phyloP scores from a whole-genome alignment of 2,888 invertebrate species.

The Hedya salicella region DNA sequence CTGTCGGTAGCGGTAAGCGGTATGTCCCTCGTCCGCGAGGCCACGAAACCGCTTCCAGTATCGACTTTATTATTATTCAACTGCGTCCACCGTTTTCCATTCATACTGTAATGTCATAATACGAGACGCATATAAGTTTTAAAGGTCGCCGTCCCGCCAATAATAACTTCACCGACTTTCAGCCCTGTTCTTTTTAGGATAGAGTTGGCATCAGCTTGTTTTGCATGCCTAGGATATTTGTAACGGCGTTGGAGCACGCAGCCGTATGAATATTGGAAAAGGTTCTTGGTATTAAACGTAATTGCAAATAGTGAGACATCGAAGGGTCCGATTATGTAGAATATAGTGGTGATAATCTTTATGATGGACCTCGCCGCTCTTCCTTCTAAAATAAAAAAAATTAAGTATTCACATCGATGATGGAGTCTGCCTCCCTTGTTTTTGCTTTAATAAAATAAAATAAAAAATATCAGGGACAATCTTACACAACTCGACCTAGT shows the following conservation, averaged over 20 bases:
- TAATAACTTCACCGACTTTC: background rate
- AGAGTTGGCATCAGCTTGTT: background rate
- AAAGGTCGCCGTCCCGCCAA: constrained; percentile 29
- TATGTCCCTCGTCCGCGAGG: too few species aligned
- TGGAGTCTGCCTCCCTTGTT: too few species aligned
- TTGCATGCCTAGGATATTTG: background rate
- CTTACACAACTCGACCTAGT: too few species aligned
- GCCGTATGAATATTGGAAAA: constrained; percentile 32
- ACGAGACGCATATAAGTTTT: constrained; percentile 31
- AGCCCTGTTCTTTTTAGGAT: background rate
- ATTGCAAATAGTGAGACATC: constrained; percentile 24
- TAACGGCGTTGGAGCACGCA: constrained; percentile 25
- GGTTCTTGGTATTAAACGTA: constrained; percentile 23
- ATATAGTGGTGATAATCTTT: background rate
- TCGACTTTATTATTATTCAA: constrained; percentile 1
- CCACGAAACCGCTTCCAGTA: background rate
- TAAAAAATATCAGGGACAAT: too few species aligned
- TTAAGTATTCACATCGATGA: too few species aligned
- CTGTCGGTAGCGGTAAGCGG: too few species aligned
- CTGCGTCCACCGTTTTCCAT: constrained; percentile 16
- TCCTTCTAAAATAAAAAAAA: too few species aligned
- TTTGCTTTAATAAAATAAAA: too few species aligned
- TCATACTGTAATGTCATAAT: constrained; percentile 37
- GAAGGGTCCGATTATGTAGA: background rate
- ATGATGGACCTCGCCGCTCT: background rate